A percentile compares a stretch with the other conserved stretches of the same genome.
Conservation (phyloP, 2,888 invertebrate genomes). For the Brachypterus glaber region DNA sequence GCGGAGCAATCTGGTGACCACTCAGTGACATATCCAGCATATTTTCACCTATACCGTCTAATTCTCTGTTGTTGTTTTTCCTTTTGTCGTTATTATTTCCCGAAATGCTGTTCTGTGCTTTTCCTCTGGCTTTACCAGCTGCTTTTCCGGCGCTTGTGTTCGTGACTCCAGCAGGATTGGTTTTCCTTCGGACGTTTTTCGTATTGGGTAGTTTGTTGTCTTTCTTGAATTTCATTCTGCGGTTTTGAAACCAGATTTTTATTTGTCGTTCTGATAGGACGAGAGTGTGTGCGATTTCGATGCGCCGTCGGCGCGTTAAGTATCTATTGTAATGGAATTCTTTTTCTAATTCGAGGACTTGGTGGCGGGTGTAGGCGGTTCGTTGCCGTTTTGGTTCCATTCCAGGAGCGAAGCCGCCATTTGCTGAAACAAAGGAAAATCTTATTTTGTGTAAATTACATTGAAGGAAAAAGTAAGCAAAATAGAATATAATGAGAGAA, state of each 20-base stretch:
- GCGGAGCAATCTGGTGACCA: slow-evolving; percentile 42
- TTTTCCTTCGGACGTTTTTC: slow-evolving; percentile 64
- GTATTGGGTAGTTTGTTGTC: slow-evolving; percentile 84
- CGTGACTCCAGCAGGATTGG: slow-evolving; percentile 62
- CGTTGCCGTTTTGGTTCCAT: slow-evolving; percentile 94
- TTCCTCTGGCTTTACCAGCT: slow-evolving; percentile 29
- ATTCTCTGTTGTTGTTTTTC: slow-evolving; percentile 48
- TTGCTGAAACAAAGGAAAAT: slow-evolving; percentile 56
- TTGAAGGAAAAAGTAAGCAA: slow-evolving; percentile 6
- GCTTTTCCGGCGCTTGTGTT: slow-evolving; percentile 40
- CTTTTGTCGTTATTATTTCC: slow-evolving; percentile 57
- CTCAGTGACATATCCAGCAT: slow-evolving; percentile 42
- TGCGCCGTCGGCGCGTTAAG: slow-evolving; percentile 85
- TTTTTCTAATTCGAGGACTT: slow-evolving; percentile 94
- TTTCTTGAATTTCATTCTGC: slow-evolving; percentile 81
- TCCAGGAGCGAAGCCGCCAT: slow-evolving; percentile 79
- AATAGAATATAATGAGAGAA: slow-evolving; percentile 4
- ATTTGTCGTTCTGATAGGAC: slow-evolving; percentile 87
- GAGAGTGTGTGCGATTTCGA: slow-evolving; percentile 94
- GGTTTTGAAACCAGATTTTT: slow-evolving; percentile 82
- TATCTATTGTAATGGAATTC: slow-evolving; percentile 98
- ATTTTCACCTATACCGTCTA: slow-evolving; percentile 47
- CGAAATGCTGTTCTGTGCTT: slow-evolving; percentile 38
- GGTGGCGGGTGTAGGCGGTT: slow-evolving; percentile 95
- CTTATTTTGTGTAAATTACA: slow-evolving; percentile 13